A percentile compares a stretch with the other conserved stretches of the same genome.
phyloP scores from a whole-genome alignment of 2,797 vertebrate genomes.

The Protonibea diacanthus region DNA sequence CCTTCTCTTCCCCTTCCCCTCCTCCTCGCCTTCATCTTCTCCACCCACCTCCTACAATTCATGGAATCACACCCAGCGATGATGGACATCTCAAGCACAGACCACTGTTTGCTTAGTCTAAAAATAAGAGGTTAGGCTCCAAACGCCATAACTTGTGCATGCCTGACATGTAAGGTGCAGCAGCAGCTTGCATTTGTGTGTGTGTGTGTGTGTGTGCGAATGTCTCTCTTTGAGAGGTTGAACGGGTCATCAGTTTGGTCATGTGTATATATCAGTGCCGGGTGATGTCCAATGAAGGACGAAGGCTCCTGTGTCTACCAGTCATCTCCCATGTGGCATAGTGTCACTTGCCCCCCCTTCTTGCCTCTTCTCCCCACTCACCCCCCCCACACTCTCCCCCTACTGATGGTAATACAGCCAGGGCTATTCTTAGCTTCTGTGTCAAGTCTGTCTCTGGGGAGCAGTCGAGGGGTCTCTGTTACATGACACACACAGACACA shows the following conservation, averaged over 20 bases:
- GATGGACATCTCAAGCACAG: slow-evolving; percentile 69
- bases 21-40: slow-evolving; percentile 50
- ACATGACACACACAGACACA: slow-evolving; percentile 42
- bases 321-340: slow-evolving; percentile 56
- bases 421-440: slow-evolving; percentile 84
- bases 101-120: slow-evolving; percentile 76
- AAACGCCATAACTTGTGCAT: slow-evolving; percentile 65
- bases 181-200: not conserved
- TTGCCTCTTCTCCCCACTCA: slow-evolving; percentile 26
- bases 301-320: slow-evolving; percentile 49
- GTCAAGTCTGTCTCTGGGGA: slow-evolving; percentile 72
- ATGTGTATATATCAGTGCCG: slow-evolving; percentile 48
- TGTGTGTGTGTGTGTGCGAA: slow-evolving; percentile 2
- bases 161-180: slow-evolving; percentile 67
- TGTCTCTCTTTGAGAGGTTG: slow-evolving; percentile 28
- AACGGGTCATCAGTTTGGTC: slow-evolving; percentile 45
- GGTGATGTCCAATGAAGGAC: slow-evolving; percentile 64
- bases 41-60: slow-evolving; percentile 48
- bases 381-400: slow-evolving; percentile 11
- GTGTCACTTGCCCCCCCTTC: slow-evolving; percentile 52
- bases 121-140: slow-evolving; percentile 81
- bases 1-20: slow-evolving; percentile 42
- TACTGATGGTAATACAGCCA: slow-evolving; percentile 50
- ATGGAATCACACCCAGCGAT: slow-evolving; percentile 43
- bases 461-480: slow-evolving; percentile 66